phyloP scores from a whole-genome alignment of 2,888 invertebrate species.

The Phania funesta region DNA sequence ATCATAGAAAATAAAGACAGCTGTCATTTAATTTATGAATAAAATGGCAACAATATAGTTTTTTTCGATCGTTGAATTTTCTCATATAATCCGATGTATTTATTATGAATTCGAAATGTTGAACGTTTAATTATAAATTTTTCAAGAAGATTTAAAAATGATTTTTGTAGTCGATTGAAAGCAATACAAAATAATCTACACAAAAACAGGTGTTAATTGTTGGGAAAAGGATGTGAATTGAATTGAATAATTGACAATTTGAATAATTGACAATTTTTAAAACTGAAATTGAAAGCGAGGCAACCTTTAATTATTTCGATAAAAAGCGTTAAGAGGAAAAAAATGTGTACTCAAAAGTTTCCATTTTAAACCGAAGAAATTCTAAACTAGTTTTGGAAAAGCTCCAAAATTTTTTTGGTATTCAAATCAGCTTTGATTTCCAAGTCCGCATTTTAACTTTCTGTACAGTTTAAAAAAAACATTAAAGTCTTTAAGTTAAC shows the following conservation, averaged over 20 bases:
- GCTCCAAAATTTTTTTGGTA: too few species aligned
- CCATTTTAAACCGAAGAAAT: too few species aligned
- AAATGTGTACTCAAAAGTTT: too few species aligned
- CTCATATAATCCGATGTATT: slow-evolving; percentile 12
- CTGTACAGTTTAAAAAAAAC: too few species aligned
- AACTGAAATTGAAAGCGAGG: background rate
- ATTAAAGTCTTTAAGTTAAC: too few species aligned
- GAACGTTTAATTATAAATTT: background rate
- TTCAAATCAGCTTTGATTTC: too few species aligned
- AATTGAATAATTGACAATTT: background rate
- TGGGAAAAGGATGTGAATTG: background rate
- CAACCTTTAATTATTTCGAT: too few species aligned
- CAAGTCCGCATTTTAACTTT: too few species aligned
- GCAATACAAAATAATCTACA: background rate
- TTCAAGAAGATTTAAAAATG: background rate
- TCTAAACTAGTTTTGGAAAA: too few species aligned
- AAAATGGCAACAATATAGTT: slow-evolving; percentile 24
- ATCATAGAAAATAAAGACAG: slow-evolving; percentile 59
- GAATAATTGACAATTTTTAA: background rate
- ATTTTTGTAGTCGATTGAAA: background rate
- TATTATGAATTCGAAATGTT: slow-evolving; percentile 42
- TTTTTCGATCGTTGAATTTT: background rate
- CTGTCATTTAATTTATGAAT: slow-evolving; percentile 58
- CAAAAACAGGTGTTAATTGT: slow-evolving; percentile 16
- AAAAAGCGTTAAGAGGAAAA: too few species aligned